Percentiles rank a stretch among this genome's conserved stretches.
Conservation (phyloP, 2,888 invertebrate genomes). For the Ischnus inquisitorius region DNA sequence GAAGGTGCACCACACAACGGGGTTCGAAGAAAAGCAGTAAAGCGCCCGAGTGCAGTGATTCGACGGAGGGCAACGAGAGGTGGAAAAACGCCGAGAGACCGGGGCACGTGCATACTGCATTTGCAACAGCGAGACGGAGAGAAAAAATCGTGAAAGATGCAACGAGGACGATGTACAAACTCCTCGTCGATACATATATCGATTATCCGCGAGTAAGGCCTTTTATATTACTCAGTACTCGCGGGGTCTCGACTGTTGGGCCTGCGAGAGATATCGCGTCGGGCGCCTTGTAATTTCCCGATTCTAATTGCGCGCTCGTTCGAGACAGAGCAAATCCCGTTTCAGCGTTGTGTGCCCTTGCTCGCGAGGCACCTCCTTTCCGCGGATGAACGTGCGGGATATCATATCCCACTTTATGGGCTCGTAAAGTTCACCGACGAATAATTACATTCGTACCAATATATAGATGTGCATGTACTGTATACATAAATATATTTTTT, state of each 20-base stretch:
- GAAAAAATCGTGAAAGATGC: slow-evolving; percentile 20
- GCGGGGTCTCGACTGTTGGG: background rate
- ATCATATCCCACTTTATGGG: slow-evolving; percentile 62
- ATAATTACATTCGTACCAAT: slow-evolving; percentile 59
- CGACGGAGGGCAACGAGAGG: slow-evolving; percentile 24
- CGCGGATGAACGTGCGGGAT: slow-evolving; percentile 48
- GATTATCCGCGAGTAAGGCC: slow-evolving; percentile 39
- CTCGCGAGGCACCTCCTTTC: slow-evolving; percentile 36
- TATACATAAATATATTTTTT: slow-evolving; percentile 1
- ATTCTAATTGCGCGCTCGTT: slow-evolving; percentile 63
- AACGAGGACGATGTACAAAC: slow-evolving; percentile 25
- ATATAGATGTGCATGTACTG: background rate
- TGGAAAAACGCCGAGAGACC: slow-evolving; percentile 27
- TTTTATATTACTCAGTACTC: slow-evolving; percentile 26
- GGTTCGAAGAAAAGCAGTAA: slow-evolving; percentile 68
- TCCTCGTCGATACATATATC: slow-evolving; percentile 32
- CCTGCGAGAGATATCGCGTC: slow-evolving; percentile 48
- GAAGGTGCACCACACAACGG: slow-evolving; percentile 49
- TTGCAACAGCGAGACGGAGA: background rate
- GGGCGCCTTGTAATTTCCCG: slow-evolving; percentile 66
- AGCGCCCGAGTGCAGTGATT: slow-evolving; percentile 63
- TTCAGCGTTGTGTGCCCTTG: slow-evolving; percentile 24
- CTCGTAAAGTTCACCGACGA: slow-evolving; percentile 63
- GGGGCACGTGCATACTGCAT: slow-evolving; percentile 55
- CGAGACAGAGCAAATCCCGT: slow-evolving; percentile 47